Percentiles rank a stretch among this genome's conserved stretches.
Conservation (phyloP, 2,113 vertebrate species). For the Prietella phreatophila region DNA sequence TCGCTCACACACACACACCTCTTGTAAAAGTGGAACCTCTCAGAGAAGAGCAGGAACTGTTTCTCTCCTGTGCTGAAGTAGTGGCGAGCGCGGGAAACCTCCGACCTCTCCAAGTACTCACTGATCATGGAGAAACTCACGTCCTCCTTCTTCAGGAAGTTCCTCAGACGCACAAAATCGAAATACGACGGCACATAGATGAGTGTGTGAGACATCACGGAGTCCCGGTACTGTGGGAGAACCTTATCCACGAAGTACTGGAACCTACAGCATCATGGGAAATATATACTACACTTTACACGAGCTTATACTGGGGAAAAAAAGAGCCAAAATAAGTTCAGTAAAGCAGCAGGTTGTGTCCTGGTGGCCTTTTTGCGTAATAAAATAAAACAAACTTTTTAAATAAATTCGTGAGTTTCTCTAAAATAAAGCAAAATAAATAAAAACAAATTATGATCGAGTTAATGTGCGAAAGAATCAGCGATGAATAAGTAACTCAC, state of each 20-base stretch:
- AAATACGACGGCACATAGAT: constrained; percentile 93
- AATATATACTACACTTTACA: background rate
- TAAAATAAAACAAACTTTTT: background rate
- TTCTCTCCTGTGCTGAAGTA: constrained; percentile 86
- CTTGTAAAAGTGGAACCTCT: constrained; percentile 98
- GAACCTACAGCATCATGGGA: constrained; percentile 74
- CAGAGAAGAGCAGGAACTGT: constrained; percentile 89
- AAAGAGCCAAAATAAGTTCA: background rate
- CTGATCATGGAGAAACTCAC: constrained; percentile 83
- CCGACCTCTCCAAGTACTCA: constrained; percentile 83
- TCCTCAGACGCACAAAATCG: constrained; percentile 91
- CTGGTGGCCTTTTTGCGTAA: background rate
- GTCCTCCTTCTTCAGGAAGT: constrained; percentile 90
- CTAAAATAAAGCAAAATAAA: background rate
- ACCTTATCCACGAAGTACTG: constrained; percentile 87
- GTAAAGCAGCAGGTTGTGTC: background rate
- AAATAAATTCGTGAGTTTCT: background rate
- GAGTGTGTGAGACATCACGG: constrained; percentile 93
- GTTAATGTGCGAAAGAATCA: background rate
- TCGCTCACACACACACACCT: constrained; percentile 70
- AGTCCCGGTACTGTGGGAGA: constrained; percentile 90
- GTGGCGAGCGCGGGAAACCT: constrained; percentile 82
- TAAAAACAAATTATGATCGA: background rate
- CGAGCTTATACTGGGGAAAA: background rate
- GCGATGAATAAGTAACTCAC: background rate